Conservation (phyloP, 2,113 vertebrate genomes). For the Salvelinus alpinus region DNA sequence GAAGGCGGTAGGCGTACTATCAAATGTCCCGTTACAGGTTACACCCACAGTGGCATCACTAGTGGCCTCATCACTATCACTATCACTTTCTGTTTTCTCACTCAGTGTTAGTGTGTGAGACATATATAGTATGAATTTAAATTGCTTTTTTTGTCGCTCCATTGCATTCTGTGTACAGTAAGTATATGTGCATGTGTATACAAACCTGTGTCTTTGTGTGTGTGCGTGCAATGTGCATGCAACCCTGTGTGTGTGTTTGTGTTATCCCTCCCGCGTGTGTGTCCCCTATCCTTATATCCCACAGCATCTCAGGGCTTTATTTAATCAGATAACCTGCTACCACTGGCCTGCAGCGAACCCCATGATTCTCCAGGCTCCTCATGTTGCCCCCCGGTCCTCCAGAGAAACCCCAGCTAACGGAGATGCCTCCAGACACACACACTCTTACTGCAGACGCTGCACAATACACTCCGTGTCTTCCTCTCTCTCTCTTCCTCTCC, state of each 20-base stretch:
- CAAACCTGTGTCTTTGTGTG: neutral
- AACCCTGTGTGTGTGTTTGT: conserved; percentile 41
- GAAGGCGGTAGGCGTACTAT: neutral
- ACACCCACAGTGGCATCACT: too few relatives aligned
- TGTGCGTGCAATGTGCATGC: neutral
- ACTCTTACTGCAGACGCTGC: conserved; percentile 66
- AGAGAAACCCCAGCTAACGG: conserved; percentile 55
- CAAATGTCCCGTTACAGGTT: too few relatives aligned
- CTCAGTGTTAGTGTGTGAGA: too few relatives aligned
- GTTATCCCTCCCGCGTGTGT: conserved; percentile 16
- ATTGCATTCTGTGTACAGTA: conserved; percentile 1
- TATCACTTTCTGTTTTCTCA: neutral
- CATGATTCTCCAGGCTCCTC: conserved; percentile 42
- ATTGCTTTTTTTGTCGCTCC: neutral
- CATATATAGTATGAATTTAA: neutral
- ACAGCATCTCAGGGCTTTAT: conserved; percentile 63
- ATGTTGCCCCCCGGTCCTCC: conserved; percentile 57
- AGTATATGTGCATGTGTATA: neutral
- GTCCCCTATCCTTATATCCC: conserved; percentile 44
- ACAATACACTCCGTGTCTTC: conserved; percentile 59
- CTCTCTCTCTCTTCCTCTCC: conserved; percentile 44
- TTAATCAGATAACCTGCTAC: conserved; percentile 75
- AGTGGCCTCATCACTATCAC: too few relatives aligned
- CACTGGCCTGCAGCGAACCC: conserved; percentile 58
- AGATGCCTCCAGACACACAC: conserved; percentile 68